Evolutionary conservation across 2,888 invertebrate species (phyloP), one percentile per base, ranked within the genome.

Genomic region (Dichetophora obliterata): DNA sequence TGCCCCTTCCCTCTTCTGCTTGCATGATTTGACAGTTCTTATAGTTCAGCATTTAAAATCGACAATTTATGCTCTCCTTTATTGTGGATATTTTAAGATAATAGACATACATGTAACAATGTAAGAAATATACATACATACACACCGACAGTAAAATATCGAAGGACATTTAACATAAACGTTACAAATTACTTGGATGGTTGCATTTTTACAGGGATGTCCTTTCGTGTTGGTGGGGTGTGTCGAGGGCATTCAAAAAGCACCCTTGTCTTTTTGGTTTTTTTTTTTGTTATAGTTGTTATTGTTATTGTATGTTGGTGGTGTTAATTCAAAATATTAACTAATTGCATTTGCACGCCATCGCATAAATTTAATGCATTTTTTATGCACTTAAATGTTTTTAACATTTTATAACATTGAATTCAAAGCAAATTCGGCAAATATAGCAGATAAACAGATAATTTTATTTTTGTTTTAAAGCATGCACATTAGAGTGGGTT

Each of bases 291-390:
- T 11, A 1, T 22, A 14, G 27, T 8, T 19, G 27, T 16, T 8
- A 4, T 24, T 19, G 61, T 8, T 27, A 31, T 54, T 1, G 8
- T 54, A 9, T 34, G 43, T 19, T 43, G 34, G 4, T 66, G n/a
- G 5, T 50, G 5, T 68, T 50, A 68, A 48, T 24, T 50, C 48
- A 68, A 48, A 50, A 50, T 43, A 59, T 71, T 71, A 57, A 71
- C 71, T 71, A 71, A 71, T 71, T 71, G 71, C 57, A 37, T 59
- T 24, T 70, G 71, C 71, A 71, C 71, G 71, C 71, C 43, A 71
- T 57, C 54, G 16, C 43, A 71, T 71, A 59, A 57, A 37, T 37
- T 71, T 22, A 59, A 59, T 43, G 19, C 37, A 24, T 59, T 22
- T 59, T 24, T 9, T 14, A 27, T 27, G n/a, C 59, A 27, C 59